A percentile compares a stretch with the other conserved stretches of the same genome.
phyloP scores from a whole-genome alignment of 2,113 vertebrate genomes.

The Panthera uncia region DNA sequence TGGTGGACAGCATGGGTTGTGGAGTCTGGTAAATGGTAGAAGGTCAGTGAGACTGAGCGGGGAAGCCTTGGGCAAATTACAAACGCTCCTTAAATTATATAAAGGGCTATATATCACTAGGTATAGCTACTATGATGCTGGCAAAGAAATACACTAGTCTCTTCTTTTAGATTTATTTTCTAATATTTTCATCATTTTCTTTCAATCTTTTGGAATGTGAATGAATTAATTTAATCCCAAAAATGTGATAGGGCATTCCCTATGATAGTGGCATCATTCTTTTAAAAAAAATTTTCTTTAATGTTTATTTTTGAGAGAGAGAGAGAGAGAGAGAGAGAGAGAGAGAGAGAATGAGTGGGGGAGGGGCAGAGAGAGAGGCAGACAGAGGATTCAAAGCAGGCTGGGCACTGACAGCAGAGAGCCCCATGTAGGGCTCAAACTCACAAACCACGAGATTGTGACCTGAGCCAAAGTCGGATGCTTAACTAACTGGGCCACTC shows the following conservation, averaged over 20 bases:
- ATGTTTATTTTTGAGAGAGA: too few relatives aligned
- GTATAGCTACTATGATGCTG: not conserved
- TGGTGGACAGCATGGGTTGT: not conserved
- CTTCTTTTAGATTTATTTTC: slow-evolving; percentile 13
- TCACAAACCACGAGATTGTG: too few relatives aligned
- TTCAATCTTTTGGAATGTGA: not conserved
- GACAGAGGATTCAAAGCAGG: too few relatives aligned
- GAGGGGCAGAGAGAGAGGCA: too few relatives aligned
- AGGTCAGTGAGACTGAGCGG: not conserved
- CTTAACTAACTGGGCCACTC: too few relatives aligned
- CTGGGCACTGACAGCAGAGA: too few relatives aligned
- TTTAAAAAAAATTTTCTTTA: too few relatives aligned
- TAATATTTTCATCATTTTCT: not conserved
- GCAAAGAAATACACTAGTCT: not conserved
- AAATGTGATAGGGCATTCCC: not conserved
- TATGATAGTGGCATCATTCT: not conserved
- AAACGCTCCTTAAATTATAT: not conserved
- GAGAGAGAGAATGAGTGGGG: too few relatives aligned
- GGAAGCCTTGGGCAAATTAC: not conserved
- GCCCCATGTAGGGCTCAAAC: too few relatives aligned
- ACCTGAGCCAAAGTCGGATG: too few relatives aligned
- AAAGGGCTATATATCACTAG: not conserved
- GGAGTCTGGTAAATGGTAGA: not conserved
- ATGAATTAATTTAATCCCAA: not conserved
- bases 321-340: too few relatives aligned